These are phyloP conservation scores for Chorisops tibialis DNA, from an alignment of 2,888 invertebrate species.

Conservation along the genomic window DNA sequence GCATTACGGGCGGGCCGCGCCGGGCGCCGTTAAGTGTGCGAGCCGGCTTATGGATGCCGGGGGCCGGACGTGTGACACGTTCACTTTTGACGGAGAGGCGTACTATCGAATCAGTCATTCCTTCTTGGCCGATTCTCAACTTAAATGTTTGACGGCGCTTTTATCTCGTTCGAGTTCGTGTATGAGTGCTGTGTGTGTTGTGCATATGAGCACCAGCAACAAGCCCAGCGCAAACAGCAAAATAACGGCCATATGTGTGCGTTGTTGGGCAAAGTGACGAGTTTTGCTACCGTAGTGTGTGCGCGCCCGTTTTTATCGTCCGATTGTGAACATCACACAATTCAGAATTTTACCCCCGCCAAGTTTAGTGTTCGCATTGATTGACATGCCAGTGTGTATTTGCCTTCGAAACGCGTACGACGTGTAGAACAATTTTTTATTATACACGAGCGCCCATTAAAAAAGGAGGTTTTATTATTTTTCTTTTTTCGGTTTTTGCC, in stretches of 20 bases:
- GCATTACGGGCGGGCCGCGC: constrained; percentile 5
- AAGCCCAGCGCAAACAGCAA: too few relatives aligned
- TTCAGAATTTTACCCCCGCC: constrained; percentile 42
- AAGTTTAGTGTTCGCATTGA: constrained; percentile 47
- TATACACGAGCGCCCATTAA: constrained; percentile 27
- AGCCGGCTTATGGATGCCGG: constrained; percentile 9
- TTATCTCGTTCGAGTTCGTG: too few relatives aligned
- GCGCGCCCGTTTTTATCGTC: constrained; percentile 33
- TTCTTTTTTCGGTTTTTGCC: constrained; percentile 21
- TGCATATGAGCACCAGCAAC: too few relatives aligned
- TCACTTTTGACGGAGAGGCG: constrained; percentile 41
- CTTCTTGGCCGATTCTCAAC: too few relatives aligned
- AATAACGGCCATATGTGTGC: too few relatives aligned
- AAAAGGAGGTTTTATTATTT: constrained; percentile 27
- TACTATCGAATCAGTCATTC: constrained; percentile 52
- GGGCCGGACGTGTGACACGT: neutral
- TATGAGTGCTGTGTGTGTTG: too few relatives aligned
- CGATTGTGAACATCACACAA: constrained; percentile 4
- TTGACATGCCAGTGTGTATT: constrained; percentile 54
- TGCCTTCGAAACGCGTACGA: constrained; percentile 55
- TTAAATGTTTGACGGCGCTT: constrained; percentile 2
- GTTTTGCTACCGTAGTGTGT: constrained; percentile 32
- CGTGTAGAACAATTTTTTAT: constrained; percentile 42
- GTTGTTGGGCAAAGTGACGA: constrained; percentile 30
- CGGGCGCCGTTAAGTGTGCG: neutral